Evolutionary conservation across 2,113 vertebrate genomes (phyloP).

Genomic region (Tachycineta bicolor): DNA sequence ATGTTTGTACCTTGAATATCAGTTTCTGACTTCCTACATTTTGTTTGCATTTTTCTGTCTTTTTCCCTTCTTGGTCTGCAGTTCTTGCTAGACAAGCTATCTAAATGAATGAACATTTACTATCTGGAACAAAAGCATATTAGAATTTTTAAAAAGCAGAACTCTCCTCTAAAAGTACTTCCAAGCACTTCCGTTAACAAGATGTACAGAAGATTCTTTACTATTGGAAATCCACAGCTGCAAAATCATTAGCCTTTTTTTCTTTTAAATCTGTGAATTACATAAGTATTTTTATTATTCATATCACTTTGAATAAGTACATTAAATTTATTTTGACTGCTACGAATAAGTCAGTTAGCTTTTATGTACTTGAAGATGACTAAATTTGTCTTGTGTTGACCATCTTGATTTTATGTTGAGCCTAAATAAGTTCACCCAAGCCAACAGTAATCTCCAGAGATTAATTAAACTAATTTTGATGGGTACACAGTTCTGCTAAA

Average conservation of each 20-base stretch:
- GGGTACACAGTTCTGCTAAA: background rate
- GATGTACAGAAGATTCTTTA: background rate
- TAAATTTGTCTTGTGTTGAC: background rate
- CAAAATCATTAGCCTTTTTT: background rate
- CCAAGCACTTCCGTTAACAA: background rate
- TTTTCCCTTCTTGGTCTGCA: background rate
- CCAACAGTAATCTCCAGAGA: background rate
- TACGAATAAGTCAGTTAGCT: background rate
- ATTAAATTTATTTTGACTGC: background rate
- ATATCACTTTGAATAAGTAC: background rate
- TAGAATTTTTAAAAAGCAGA: background rate
- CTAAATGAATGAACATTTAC: background rate
- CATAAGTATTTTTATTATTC: background rate
- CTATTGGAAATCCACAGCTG: background rate
- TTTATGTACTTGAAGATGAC: background rate
- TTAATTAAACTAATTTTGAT: background rate
- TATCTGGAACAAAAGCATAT: background rate
- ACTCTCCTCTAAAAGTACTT: background rate
- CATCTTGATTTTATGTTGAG: background rate
- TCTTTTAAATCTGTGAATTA: background rate
- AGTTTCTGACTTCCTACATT: background rate
- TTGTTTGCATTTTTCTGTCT: background rate
- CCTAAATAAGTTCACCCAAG: background rate
- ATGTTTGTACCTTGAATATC: background rate
- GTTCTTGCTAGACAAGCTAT: background rate